Evolutionary conservation across 2,113 vertebrate species (phyloP).

Genomic region (Halcyon senegalensis): DNA sequence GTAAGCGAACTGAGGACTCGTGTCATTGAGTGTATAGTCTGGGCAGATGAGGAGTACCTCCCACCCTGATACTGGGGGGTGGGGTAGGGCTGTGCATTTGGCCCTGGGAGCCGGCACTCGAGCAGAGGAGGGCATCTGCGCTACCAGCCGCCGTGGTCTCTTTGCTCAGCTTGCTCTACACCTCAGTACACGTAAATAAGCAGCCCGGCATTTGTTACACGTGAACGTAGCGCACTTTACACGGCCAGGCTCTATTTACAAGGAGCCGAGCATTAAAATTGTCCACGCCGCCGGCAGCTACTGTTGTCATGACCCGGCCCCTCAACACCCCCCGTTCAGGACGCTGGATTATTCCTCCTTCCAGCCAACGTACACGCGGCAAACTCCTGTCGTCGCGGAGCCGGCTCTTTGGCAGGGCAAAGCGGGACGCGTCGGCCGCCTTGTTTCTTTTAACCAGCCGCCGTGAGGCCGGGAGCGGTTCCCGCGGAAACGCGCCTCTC

Average conservation of each 20-base stretch:
- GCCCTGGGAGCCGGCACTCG: background rate
- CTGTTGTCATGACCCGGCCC: background rate
- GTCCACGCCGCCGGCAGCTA: background rate
- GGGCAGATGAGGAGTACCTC: background rate
- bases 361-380: background rate
- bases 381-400: background rate
- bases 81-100: background rate
- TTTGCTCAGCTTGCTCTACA: background rate
- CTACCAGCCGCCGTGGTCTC: rapidly evolving
- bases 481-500: background rate
- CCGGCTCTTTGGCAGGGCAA: background rate
- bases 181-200: background rate
- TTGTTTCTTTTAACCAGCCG: background rate
- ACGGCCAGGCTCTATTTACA: background rate
- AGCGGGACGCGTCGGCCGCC: background rate
- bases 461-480: background rate
- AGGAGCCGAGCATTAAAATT: background rate
- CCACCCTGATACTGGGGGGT: too few species aligned
- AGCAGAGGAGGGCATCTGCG: background rate
- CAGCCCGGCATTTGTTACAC: background rate
- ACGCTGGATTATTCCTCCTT: background rate
- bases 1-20: background rate
- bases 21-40: too few species aligned
- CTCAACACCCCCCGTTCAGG: background rate
- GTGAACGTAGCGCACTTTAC: background rate